Base-by-base conservation (phyloP, 2,113 vertebrate genomes). In the Barnardius zonarius region DNA sequence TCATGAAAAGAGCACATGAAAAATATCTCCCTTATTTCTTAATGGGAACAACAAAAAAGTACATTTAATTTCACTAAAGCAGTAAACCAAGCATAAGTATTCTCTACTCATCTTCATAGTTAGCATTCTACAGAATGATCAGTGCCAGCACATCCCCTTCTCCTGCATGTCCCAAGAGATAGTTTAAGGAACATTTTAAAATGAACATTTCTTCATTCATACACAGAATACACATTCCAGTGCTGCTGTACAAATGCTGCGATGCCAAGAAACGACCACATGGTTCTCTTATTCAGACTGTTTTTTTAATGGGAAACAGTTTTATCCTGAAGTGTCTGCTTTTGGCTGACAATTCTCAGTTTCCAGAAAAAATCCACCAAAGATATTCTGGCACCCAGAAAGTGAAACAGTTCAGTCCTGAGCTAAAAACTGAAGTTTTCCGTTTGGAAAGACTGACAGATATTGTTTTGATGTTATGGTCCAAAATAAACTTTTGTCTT, bases 121-220 rank as follows among this genome's bases (percentile, higher is more conserved):
- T 86, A 91, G 68, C 81, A 88, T 96, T 97, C 97, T 75, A 89
- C 69, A 96, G 94, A 95, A 87, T 23, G 43, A 95, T 86, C 91
- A 78, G 69, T 94, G 93, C 79, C 28, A 44, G 95, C 57, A 95
- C 31, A 11, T 68, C 82, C 28, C 22, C n/a, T 92, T 96, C 86
- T 82, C 80, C 52, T 91, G 24, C 67, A n/a, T 68, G 76, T 89
- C 96, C 92, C 75, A 90, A 95, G 79, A 93, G 70, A 68, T 31
- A 91, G 75, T 86, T 96, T 95, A 90, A 91, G 83, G 86, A 93
- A 88, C 66, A 64, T 92, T 95, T 95, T 84, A 81, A 96, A 96
- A 76, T 61, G 89, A 96, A 67, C 82, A 86, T 91, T 96, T 96
- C 67, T 96, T 80, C 96, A 96, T 92, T 92, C 97, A 91, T 85